phyloP scores from a whole-genome alignment of 2,113 vertebrate species.

The Campylorhamphus procurvoides region DNA sequence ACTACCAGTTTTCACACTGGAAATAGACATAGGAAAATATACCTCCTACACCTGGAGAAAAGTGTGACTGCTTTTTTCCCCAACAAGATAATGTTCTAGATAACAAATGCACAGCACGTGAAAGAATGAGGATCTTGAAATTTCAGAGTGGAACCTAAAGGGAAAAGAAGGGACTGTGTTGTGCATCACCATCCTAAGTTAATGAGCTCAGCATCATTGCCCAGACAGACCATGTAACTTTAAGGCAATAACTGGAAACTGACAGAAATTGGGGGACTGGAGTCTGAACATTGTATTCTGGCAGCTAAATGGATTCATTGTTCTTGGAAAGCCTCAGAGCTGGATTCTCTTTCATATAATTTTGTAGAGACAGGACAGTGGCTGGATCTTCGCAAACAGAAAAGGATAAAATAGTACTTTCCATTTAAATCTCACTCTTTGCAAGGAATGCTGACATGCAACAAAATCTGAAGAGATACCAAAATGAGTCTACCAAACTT shows the following conservation, averaged over 20 bases:
- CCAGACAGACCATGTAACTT: neutral
- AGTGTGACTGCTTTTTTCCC: neutral
- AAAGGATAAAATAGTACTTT: neutral
- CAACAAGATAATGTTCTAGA: neutral
- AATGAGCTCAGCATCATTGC: neutral
- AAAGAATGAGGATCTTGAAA: neutral
- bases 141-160: neutral
- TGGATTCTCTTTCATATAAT: neutral
- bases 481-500: neutral
- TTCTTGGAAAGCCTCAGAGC: neutral
- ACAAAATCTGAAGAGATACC: neutral
- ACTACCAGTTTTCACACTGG: neutral
- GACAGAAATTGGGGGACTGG: neutral
- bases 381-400: neutral
- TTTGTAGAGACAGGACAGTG: neutral
- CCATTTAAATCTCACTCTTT: neutral
- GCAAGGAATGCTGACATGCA: neutral
- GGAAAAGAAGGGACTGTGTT: neutral
- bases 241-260: neutral
- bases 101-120: neutral
- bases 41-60: neutral
- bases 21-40: neutral
- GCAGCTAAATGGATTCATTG: neutral
- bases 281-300: neutral
- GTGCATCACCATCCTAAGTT: neutral